Evolutionary conservation across 2,113 vertebrate genomes (phyloP).

Genomic region (Pelusios castaneus): DNA sequence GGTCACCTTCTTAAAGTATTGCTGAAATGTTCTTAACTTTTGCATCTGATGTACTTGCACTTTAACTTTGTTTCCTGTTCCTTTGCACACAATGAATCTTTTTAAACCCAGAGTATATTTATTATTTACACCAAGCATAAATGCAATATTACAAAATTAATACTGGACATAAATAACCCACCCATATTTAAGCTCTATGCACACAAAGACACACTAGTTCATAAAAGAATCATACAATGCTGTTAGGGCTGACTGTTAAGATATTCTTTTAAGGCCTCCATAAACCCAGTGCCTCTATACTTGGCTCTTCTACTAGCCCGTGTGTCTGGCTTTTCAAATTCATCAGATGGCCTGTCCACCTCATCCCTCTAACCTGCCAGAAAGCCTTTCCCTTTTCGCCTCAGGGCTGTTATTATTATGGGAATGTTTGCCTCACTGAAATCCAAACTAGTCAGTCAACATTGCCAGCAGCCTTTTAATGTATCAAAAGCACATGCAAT

Average conservation of each 20-base stretch:
- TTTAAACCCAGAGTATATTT: background rate
- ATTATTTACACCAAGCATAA: background rate
- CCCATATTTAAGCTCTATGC: background rate
- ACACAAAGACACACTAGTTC: background rate
- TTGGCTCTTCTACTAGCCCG: background rate
- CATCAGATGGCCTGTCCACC: background rate
- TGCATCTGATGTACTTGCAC: background rate
- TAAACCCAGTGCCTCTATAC: background rate
- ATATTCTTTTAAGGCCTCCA: background rate
- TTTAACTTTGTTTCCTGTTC: background rate
- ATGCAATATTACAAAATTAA: background rate
- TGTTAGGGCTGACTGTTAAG: background rate
- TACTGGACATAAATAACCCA: background rate
- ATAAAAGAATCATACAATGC: background rate
- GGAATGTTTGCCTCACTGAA: background rate
- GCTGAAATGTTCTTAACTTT: background rate
- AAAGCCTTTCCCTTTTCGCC: background rate
- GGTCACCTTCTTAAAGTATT: background rate
- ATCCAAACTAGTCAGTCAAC: background rate
- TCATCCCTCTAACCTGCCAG: background rate
- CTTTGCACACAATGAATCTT: background rate
- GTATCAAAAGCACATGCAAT: background rate
- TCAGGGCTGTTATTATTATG: background rate
- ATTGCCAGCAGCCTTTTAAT: background rate
- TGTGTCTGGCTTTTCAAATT: background rate